These are phyloP conservation scores for Dasypus novemcinctus DNA, from an alignment of 2,113 vertebrate genomes.

Conservation along the genomic window DNA sequence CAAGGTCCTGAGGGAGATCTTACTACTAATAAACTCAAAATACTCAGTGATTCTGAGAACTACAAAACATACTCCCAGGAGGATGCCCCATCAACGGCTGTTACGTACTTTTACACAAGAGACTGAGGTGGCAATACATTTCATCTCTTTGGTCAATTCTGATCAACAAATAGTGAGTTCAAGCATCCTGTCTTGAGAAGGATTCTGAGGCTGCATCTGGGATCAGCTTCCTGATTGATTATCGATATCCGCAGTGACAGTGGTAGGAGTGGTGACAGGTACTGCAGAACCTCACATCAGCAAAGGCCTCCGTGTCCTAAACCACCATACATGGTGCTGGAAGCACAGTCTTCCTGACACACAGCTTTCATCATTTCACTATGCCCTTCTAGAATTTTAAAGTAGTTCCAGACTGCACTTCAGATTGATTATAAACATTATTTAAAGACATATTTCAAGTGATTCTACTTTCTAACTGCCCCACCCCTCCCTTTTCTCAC, in stretches of 20 bases:
- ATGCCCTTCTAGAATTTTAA: neutral
- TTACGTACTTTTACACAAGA: neutral
- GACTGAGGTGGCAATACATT: neutral
- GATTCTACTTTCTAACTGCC: neutral
- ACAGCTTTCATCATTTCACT: neutral
- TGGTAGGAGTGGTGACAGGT: too few relatives aligned
- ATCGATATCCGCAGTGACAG: neutral
- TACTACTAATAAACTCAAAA: neutral
- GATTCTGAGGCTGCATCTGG: neutral
- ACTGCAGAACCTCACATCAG: neutral
- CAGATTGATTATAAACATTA: neutral
- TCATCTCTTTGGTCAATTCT: neutral
- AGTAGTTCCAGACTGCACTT: neutral
- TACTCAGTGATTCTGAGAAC: neutral
- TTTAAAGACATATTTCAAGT: neutral
- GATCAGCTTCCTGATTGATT: neutral
- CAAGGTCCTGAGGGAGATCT: neutral
- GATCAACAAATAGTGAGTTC: neutral
- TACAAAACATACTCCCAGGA: neutral
- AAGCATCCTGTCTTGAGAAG: neutral
- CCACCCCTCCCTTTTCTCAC: neutral
- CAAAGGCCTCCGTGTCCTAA: neutral
- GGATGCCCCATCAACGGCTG: neutral
- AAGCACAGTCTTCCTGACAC: neutral
- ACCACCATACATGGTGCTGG: accelerated